phyloP scores from a whole-genome alignment of 2,888 invertebrate genomes.

The Electrophaes corylata region DNA sequence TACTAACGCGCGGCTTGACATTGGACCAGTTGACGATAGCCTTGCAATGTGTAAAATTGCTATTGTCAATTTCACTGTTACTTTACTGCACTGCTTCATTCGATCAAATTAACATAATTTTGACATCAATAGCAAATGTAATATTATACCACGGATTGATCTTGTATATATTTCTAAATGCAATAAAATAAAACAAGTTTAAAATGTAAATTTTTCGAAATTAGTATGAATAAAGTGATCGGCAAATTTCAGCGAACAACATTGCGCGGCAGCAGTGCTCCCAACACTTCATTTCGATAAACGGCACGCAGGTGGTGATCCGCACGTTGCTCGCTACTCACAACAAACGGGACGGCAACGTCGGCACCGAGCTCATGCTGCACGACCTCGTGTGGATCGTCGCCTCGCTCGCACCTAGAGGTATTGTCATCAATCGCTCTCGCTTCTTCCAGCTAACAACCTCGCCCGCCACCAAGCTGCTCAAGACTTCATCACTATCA shows the following conservation, averaged over 20 bases:
- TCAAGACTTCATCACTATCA: constrained; percentile 74
- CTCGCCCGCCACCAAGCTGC: constrained; percentile 71
- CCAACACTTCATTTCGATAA: constrained; percentile 79
- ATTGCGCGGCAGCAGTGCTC: constrained; percentile 77
- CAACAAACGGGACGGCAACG: constrained; percentile 78
- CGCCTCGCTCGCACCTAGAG: constrained; percentile 83
- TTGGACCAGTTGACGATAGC: constrained; percentile 63
- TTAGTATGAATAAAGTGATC: constrained; percentile 33
- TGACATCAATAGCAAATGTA: constrained; percentile 34
- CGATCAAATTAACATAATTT: constrained; percentile 54
- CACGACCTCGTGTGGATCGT: constrained; percentile 86
- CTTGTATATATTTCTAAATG: constrained; percentile 3
- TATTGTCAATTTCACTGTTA: constrained; percentile 59
- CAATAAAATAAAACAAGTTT: not conserved
- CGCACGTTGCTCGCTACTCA: constrained; percentile 81
- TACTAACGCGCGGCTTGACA: constrained; percentile 57
- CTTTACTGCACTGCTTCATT: constrained; percentile 49
- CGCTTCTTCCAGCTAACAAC: constrained; percentile 75
- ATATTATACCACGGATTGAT: constrained; percentile 5
- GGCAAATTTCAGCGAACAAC: constrained; percentile 78
- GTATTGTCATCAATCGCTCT: constrained; percentile 52
- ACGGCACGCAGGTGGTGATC: constrained; percentile 84
- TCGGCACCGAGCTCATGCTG: constrained; percentile 79
- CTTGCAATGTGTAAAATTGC: constrained; percentile 57
- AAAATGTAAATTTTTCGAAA: constrained; percentile 6